Base-by-base conservation (phyloP, 2,113 vertebrate species). In the Cettia cetti region DNA sequence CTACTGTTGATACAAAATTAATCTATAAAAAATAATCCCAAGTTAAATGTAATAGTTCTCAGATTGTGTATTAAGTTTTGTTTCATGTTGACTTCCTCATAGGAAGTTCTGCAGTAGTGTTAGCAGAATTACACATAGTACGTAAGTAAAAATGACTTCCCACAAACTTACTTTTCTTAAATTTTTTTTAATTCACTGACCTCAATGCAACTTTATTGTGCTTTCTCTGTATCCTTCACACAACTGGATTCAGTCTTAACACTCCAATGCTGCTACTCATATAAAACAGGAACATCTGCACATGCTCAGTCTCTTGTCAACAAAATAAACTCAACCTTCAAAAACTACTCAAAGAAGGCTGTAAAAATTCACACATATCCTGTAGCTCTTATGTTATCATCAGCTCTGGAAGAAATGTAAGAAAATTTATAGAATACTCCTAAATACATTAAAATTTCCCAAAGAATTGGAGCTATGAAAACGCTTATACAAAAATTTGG, bases 1-100 rank as follows among this genome's bases (percentile, higher is more conserved):
- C 90, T 94, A 47, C 49, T 92, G 28, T 86, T 94, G 56, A 63
- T 89, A 70, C 37, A 70, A 94, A 91, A 96, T 78, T 23, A 45
- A 95, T 91, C 93, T 90, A 69, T 89, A 92, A 65, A 74, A 40
- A 96, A 96, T 89, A 95, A 92, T 89, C 21, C 23, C 39, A 84
- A 92, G 97, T 96, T 90, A 95, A 97, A 94, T 68, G 86, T 95
- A 95, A 94, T 84, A 89, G 53, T 74, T 92, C 68, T 82, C 87
- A 94, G 88, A 76, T 44, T 92, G 52, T 92, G n/a, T 92, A 63
- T 91, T 92, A 95, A 94, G 71, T 75, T 81, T 86, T 77, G 81
- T 28, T 45, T 33, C n/a, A 42, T 87, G 40, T 57, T 86, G 65
- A 72, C 22, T 84, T 92, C 78, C 52, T 91, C 44, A 21, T 13